Conservation (phyloP, 2,113 vertebrate genomes). For the Triplophysa tibetana region DNA sequence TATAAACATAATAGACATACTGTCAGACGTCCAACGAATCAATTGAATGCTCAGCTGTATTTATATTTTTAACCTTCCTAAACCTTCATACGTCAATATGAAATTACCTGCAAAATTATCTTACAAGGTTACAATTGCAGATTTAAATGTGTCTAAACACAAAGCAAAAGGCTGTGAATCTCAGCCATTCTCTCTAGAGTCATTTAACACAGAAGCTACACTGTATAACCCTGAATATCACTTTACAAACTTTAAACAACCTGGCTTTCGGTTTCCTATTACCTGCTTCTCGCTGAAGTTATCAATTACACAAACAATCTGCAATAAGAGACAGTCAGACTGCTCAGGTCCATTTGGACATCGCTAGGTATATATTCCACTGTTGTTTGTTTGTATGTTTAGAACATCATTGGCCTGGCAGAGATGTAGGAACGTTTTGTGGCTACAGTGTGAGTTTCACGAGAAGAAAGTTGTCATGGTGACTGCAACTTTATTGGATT, state of each 20-base stretch:
- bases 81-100: too few species aligned
- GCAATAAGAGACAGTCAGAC: constrained; percentile 22
- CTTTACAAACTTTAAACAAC: constrained; percentile 17
- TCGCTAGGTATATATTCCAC: neutral
- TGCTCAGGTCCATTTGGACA: neutral
- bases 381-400: constrained; percentile 35
- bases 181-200: neutral
- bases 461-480: neutral
- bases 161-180: neutral
- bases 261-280: constrained; percentile 20
- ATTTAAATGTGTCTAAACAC: neutral
- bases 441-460: constrained; percentile 24
- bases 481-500: constrained; percentile 31
- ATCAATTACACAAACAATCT: constrained; percentile 31
- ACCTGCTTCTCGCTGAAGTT: constrained; percentile 22
- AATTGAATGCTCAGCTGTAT: neutral
- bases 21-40: too few species aligned
- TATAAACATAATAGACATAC: neutral
- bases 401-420: constrained; percentile 11
- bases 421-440: neutral
- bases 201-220: neutral
- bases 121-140: neutral
- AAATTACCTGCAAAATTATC: too few species aligned
- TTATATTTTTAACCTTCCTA: too few species aligned
- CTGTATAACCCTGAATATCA: neutral